A percentile compares a stretch with the other conserved stretches of the same genome.
Conservation (phyloP, 2,797 vertebrate species). For the Eulemur coronatus region DNA sequence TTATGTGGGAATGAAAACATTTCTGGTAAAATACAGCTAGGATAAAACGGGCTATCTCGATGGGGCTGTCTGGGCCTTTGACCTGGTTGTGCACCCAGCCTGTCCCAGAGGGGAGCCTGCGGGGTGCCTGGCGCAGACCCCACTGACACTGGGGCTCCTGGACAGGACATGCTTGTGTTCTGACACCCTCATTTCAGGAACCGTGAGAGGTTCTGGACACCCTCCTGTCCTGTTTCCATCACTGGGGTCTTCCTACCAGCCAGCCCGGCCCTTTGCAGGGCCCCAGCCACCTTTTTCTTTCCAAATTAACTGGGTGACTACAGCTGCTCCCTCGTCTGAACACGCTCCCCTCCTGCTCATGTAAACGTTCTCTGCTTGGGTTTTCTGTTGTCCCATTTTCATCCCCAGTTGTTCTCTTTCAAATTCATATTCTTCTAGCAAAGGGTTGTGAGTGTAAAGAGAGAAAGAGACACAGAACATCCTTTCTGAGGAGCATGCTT, state of each 20-base stretch:
- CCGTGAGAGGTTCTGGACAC: not conserved
- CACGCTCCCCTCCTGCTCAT: rapidly evolving
- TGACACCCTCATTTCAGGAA: not conserved
- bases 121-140: not conserved
- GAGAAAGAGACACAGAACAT: not conserved
- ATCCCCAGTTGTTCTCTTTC: not conserved
- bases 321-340: rapidly evolving
- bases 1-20: not conserved
- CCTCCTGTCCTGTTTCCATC: rapidly evolving
- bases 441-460: not conserved
- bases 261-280: too few species aligned
- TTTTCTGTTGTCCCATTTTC: not conserved
- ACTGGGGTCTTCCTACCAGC: not conserved
- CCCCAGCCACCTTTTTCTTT: not conserved
- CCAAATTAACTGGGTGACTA: not conserved
- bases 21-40: not conserved
- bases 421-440: not conserved
- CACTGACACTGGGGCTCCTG: not conserved
- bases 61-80: not conserved
- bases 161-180: not conserved
- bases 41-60: not conserved
- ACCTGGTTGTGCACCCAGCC: rapidly evolving
- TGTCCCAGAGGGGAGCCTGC: not conserved
- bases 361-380: rapidly evolving
- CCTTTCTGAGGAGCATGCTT: rapidly evolving